Evolutionary conservation across 2,113 vertebrate species (phyloP).

Genomic region (Condylura cristata): DNA sequence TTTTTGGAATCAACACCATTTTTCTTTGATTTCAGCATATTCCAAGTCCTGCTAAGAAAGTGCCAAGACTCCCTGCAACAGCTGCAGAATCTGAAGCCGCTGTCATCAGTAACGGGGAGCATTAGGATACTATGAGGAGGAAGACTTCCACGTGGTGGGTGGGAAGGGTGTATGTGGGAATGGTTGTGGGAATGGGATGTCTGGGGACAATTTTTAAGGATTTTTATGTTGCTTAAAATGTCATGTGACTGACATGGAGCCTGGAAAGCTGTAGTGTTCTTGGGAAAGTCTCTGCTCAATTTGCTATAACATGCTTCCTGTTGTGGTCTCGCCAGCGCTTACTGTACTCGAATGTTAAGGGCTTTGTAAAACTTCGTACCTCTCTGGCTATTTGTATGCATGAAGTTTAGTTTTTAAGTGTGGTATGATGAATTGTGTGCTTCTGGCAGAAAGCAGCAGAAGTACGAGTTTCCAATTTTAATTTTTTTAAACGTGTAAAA

Average conservation of each 20-base stretch:
- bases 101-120: conserved; percentile 91
- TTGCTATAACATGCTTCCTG: conserved; percentile 69
- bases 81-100: conserved; percentile 87
- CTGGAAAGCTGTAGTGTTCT: conserved; percentile 67
- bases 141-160: background rate
- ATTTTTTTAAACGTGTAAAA: conserved; percentile 49
- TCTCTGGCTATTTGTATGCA: conserved; percentile 68
- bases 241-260: conserved; percentile 80
- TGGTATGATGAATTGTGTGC: conserved; percentile 33
- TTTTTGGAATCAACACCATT: background rate
- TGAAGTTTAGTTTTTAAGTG: conserved; percentile 62
- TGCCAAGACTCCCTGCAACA: conserved; percentile 93
- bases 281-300: conserved; percentile 71
- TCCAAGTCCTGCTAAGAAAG: conserved; percentile 97
- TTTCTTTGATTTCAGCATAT: conserved; percentile 88
- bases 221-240: conserved; percentile 79
- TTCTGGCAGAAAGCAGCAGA: conserved; percentile 46
- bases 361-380: conserved; percentile 69
- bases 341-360: conserved; percentile 74
- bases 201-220: conserved; percentile 75
- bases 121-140: conserved; percentile 85
- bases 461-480: conserved; percentile 49
- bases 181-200: conserved; percentile 51
- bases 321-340: conserved; percentile 77
- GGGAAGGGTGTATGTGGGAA: conserved; percentile 48